Evolutionary conservation across 37 sponge, comb jelly and placozoan species (phyloP).

Genomic region (Aplysina aerophoba): DNA sequence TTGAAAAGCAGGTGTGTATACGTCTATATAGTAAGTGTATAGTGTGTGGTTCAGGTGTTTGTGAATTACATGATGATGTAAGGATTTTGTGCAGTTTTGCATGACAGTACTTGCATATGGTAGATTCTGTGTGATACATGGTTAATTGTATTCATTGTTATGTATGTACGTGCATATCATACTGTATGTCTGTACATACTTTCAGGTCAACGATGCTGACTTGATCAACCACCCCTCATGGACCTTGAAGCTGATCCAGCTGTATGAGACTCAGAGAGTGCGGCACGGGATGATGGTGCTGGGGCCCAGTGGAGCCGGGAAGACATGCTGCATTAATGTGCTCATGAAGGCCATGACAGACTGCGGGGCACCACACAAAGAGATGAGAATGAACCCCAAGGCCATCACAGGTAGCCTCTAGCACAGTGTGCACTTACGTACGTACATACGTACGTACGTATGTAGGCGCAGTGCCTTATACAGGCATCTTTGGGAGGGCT

Average conservation of each 20-base stretch:
- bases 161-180: no score
- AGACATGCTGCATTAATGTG: slow-evolving; percentile 84
- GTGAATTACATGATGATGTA: no score
- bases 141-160: no score
- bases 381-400: slow-evolving; percentile 99
- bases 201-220: slow-evolving; percentile 63
- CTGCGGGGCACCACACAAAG: slow-evolving; percentile 89
- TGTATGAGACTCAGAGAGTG: slow-evolving; percentile 97
- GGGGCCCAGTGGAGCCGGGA: slow-evolving; percentile 98
- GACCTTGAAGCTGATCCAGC: slow-evolving; percentile 96
- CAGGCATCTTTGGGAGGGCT: no score
- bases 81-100: no score
- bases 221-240: slow-evolving; percentile 93
- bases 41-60: no score
- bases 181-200: not conserved
- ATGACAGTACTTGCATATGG: no score
- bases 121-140: no score
- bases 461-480: not conserved
- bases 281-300: slow-evolving; percentile 99
- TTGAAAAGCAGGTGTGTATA: slow-evolving; percentile 53
- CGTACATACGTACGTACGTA: not conserved
- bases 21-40: not conserved
- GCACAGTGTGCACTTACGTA: not conserved
- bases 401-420: slow-evolving; percentile 77
- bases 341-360: slow-evolving; percentile 96